Base-by-base conservation (phyloP, 1,140 invertebrate genomes). In the Eueides isabella region DNA sequence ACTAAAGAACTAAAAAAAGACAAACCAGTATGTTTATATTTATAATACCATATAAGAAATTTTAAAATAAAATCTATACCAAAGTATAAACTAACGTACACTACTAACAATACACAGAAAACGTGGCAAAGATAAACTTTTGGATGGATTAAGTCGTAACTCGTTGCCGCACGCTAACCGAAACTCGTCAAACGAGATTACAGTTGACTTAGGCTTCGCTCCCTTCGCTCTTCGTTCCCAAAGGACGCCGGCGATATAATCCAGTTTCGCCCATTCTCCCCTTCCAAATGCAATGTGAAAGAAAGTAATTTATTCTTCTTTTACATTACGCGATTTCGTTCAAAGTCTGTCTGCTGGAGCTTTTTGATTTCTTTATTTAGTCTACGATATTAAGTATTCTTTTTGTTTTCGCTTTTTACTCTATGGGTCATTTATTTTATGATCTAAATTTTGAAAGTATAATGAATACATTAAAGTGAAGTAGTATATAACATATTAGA, bases 191-290 rank as follows among this genome's bases (percentile, higher is more conserved):
- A 84, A 85, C 83, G 76, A 79, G 85, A 85, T 88, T 86, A 86
- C 77, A 76, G 79, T 77, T 80, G 77, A 82, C 81, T 85, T 81
- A 79, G 76, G 67, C 55, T 61, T 64, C 68, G 68, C 61, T 63
- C 72, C 64, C 84, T 77, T 80, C n/a, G n/a, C n/a, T 16, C 67
- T 67, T 69, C 61, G 63, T 67, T 67, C 84, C 79, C 81, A 61
- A 31, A 80, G 81, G 83, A 81, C 74, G 26, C 75, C 48, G 71
- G 79, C 83, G 83, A 83, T 82, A 85, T 90, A 90, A 88, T 90
- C 87, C 88, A 87, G 79, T 90, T 89, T 88, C 71, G 65, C 80
- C 79, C 83, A 79, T 84, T 85, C 82, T 85, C 80, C 83, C 80
- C 77, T 63, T 74, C 67, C 77, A 75, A 85, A 87, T 81, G 75